Evolutionary conservation across 2,888 invertebrate genomes (phyloP), one percentile per base, ranked within the genome.

Genomic region (Criorhina ranunculi): DNA sequence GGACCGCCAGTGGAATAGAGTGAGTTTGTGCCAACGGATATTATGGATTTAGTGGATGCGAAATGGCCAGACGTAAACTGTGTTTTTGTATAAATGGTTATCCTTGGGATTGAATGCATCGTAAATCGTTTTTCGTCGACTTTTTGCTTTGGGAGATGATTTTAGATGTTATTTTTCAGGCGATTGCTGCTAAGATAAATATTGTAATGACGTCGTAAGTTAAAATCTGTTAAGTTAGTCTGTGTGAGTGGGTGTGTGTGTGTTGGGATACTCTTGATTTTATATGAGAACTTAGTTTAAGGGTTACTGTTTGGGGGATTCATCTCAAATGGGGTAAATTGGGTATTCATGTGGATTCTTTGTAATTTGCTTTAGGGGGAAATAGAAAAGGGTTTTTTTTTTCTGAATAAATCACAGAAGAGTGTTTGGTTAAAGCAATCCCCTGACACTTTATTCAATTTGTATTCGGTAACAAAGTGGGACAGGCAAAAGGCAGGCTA

Each of bases 331-430:
- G 15, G 40, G 24, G 24, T 46, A 40, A 40, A 75, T 80, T 69
- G 81, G 70, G 19, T 77, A 77, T 77, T 82, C 66, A 69, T 64
- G 81, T 35, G 69, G 42, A 70, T 81, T 76, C 51, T 24, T 53
- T 82, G 59, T 37, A 42, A 66, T 51, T 55, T 69, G 46, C 51
- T 62, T 62, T 12, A 9, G 24, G 37, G 51, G 24, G n/a, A 44
- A 31, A 46, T 37, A 44, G 49, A 55, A 80, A 82, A 82, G 66
- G 64, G 67, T 40, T 64, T 49, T 24, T 40, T 64, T 49, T 24
- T 24, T 24, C 24, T 29, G 57, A 59, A 79, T 59, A 79, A 72
- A 73, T 72, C 66, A 66, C 24, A 49, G 35, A 51, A 59, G 51
- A 49, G 59, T 72, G 59, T 79, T 72, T 70, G 64, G 64, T 57